These are phyloP conservation scores for Manis pentadactyla DNA, from an alignment of 2,797 vertebrate genomes.

Conservation along the genomic window DNA sequence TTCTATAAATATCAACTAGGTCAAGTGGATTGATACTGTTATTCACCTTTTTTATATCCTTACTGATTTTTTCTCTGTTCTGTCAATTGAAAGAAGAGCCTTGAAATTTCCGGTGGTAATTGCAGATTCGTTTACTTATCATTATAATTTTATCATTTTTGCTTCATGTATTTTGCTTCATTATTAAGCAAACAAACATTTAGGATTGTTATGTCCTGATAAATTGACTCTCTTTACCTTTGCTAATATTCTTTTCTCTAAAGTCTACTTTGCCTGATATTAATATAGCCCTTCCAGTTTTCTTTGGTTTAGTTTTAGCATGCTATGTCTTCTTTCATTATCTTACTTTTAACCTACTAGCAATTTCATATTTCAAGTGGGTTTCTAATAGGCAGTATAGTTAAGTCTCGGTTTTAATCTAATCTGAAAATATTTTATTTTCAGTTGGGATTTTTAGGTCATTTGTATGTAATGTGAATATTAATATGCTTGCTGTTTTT, in stretches of 20 bases:
- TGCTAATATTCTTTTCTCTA: background rate
- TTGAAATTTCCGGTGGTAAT: background rate
- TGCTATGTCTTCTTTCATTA: background rate
- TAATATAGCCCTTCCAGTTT: background rate
- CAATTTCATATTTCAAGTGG: background rate
- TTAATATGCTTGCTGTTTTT: background rate
- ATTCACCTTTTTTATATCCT: background rate
- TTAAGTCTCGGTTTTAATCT: background rate
- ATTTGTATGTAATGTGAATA: background rate
- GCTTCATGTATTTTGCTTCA: background rate
- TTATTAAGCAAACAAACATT: background rate
- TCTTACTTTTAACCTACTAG: background rate
- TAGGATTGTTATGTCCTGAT: background rate
- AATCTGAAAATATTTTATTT: background rate
- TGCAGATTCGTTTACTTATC: background rate
- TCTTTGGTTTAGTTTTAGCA: background rate
- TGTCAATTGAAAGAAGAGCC: background rate
- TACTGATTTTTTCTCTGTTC: background rate
- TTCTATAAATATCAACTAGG: background rate
- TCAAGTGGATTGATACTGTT: background rate
- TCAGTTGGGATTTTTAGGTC: background rate
- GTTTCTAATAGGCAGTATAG: background rate
- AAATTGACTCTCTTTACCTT: background rate
- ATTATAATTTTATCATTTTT: background rate
- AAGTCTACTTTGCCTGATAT: background rate